Evolutionary conservation across 2,888 invertebrate genomes (phyloP).

Genomic region (Amiota communis): DNA sequence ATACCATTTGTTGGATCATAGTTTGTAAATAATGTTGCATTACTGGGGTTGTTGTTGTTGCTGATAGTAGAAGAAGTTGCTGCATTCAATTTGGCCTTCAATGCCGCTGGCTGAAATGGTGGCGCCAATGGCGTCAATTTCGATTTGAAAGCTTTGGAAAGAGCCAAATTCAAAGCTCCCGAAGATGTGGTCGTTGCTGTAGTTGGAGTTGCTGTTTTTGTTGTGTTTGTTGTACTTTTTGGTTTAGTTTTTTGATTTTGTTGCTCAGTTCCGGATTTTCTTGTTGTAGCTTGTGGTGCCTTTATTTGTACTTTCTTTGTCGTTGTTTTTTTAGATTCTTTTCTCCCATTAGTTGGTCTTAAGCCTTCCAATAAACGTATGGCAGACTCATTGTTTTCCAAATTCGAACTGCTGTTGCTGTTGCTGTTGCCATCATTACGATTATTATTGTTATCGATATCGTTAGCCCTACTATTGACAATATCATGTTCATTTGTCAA

Average conservation of each 20-base stretch:
- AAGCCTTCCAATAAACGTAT: conserved; percentile 17
- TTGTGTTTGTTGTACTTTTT: conserved; percentile 11
- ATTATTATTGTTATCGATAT: conserved; percentile 8
- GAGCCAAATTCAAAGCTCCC: background rate
- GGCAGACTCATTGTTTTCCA: conserved; percentile 32
- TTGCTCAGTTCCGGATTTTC: conserved; percentile 32
- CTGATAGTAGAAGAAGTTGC: conserved; percentile 5
- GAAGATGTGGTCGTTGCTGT: conserved; percentile 33
- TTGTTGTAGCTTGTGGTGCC: conserved; percentile 22
- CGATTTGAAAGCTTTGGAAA: conserved; percentile 64
- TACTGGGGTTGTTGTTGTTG: conserved; percentile 28
- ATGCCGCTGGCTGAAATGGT: conserved; percentile 63
- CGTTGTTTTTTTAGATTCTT: conserved; percentile 12
- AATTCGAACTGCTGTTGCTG: conserved; percentile 29
- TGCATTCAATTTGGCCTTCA: conserved; percentile 48
- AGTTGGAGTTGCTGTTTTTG: conserved; percentile 38
- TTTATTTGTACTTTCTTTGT: conserved; percentile 29
- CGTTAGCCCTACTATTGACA: conserved; percentile 24
- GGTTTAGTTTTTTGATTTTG: conserved; percentile 31
- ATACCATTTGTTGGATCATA: conserved; percentile 60
- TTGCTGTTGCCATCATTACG: background rate
- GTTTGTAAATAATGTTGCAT: conserved; percentile 49
- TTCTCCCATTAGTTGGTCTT: conserved; percentile 29
- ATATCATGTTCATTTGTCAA: too few species aligned
- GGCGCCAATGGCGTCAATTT: conserved; percentile 68